phyloP scores from a whole-genome alignment of 2,113 vertebrate species.

The Daboia siamensis region DNA sequence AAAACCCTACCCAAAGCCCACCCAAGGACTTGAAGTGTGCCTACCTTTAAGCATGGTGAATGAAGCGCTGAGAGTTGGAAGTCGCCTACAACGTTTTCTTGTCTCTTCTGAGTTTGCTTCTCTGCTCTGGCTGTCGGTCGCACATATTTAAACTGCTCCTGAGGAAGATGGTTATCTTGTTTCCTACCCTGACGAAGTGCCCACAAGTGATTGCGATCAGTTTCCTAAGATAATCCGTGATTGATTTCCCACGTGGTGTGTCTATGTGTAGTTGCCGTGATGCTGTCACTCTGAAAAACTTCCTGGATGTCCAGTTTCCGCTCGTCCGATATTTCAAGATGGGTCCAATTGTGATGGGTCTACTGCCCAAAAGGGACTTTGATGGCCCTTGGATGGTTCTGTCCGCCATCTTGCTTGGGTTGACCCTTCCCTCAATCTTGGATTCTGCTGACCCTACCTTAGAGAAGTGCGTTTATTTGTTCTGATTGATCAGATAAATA shows the following conservation, averaged over 20 bases:
- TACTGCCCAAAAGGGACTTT: not conserved
- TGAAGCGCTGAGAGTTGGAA: rapidly evolving
- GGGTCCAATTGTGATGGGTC: rapidly evolving
- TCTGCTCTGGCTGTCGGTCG: not conserved
- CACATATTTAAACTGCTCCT: not conserved
- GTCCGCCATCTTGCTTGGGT: not conserved
- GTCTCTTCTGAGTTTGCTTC: not conserved
- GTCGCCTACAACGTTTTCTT: not conserved
- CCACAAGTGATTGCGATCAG: not conserved
- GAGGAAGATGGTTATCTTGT: not conserved
- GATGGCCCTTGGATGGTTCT: not conserved
- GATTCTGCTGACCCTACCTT: not conserved
- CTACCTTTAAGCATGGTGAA: conserved; percentile 2
- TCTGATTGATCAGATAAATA: not conserved
- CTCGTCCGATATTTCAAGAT: not conserved
- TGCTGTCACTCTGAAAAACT: not conserved
- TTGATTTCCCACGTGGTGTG: not conserved
- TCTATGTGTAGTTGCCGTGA: not conserved
- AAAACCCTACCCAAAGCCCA: not conserved
- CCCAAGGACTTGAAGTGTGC: not conserved
- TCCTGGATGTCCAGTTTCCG: not conserved
- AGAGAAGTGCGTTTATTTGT: not conserved
- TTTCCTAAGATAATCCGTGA: not conserved
- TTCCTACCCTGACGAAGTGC: not conserved
- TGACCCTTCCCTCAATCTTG: not conserved